These are phyloP conservation scores for Papilio dardanus DNA, from an alignment of 1,140 invertebrate species.

Conservation along the genomic window DNA sequence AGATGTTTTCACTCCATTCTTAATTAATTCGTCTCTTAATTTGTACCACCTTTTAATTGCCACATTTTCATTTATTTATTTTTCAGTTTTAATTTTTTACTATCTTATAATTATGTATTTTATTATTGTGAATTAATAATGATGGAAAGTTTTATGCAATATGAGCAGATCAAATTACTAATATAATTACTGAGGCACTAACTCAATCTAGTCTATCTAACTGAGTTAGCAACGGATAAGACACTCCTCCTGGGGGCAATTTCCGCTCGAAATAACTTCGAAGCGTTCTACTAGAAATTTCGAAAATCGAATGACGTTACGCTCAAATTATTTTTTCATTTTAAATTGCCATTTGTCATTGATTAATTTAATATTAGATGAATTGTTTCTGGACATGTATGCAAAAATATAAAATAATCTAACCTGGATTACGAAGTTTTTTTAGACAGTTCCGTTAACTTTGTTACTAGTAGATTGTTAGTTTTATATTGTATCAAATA, in stretches of 20 bases:
- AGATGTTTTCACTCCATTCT: no score
- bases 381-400: no score
- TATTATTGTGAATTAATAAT: not conserved
- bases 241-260: conserved; percentile 17
- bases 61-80: no score
- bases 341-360: not conserved
- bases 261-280: conserved; percentile 34
- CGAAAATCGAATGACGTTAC: conserved; percentile 1
- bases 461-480: not conserved
- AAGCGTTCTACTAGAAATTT: not conserved
- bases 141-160: not conserved
- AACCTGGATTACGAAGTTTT: no score
- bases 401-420: no score
- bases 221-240: conserved; percentile 23
- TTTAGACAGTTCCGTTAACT: no score
- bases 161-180: conserved; percentile 1
- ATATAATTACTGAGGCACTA: conserved; percentile 12
- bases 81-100: no score
- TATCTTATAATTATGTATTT: no score
- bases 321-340: not conserved
- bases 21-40: no score
- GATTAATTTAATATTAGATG: no score
- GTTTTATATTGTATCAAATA: not conserved
- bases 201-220: conserved; percentile 15
- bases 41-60: no score